Percentiles rank a stretch among this genome's conserved stretches.
phyloP scores from a whole-genome alignment of 2,888 invertebrate species.

The Dryococelus australis region DNA sequence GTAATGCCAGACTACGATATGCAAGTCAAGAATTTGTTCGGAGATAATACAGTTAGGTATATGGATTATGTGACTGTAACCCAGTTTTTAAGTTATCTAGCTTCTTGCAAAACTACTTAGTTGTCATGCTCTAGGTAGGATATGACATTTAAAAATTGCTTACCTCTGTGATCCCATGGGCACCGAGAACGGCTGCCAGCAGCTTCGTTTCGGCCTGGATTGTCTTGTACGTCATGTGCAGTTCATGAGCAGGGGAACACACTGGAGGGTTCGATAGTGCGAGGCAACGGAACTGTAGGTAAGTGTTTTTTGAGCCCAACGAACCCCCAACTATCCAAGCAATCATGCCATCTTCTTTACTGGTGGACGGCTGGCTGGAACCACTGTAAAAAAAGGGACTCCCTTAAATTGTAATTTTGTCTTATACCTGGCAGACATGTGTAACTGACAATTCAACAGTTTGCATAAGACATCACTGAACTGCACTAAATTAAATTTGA shows the following conservation, averaged over 20 bases:
- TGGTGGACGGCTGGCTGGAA: background rate
- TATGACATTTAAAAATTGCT: conserved; percentile 45
- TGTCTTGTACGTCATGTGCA: conserved; percentile 81
- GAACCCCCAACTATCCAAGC: conserved; percentile 38
- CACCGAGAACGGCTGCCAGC: conserved; percentile 75
- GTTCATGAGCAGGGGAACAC: conserved; percentile 65
- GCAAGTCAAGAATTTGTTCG: too few relatives aligned
- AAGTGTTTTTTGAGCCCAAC: conserved; percentile 68
- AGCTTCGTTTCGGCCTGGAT: conserved; percentile 84
- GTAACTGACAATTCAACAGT: too few relatives aligned
- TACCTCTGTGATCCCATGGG: conserved; percentile 79
- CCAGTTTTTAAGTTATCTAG: too few relatives aligned
- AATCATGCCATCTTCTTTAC: background rate
- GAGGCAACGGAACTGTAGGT: conserved; percentile 72
- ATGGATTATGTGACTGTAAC: too few relatives aligned
- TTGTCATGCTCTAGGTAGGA: background rate
- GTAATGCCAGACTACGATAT: too few relatives aligned
- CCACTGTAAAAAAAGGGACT: background rate
- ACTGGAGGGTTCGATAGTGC: conserved; percentile 63
- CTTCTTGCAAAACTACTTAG: too few relatives aligned
- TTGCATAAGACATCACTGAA: too few relatives aligned
- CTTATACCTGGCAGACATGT: background rate
- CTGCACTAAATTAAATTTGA: too few relatives aligned
- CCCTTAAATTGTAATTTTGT: background rate
- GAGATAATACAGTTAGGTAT: too few relatives aligned